Percentiles rank a stretch among this genome's conserved stretches.
Conservation (phyloP, 1,140 invertebrate genomes). For the Leucophenga varia region DNA sequence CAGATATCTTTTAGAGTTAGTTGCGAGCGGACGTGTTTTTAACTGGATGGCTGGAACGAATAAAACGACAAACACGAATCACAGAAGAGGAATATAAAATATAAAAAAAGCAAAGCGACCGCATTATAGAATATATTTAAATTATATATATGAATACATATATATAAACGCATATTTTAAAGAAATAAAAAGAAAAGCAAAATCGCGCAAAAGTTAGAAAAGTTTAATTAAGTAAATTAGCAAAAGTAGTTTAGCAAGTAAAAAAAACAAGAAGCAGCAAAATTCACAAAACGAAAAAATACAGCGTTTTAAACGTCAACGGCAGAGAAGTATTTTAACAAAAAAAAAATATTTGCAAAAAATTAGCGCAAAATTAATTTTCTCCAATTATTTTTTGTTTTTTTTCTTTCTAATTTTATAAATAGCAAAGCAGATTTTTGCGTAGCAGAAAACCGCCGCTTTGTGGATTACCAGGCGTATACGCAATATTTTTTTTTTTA, state of each 20-base stretch:
- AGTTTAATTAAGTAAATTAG: constrained; percentile 28
- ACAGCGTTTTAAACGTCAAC: constrained; percentile 2
- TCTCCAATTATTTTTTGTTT: too few species aligned
- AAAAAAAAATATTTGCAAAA: constrained; percentile 22
- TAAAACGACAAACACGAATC: constrained; percentile 24
- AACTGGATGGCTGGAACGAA: constrained; percentile 56
- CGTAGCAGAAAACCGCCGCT: constrained; percentile 31
- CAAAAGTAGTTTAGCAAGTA: constrained; percentile 36
- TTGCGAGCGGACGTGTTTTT: constrained; percentile 51
- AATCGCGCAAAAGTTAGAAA: too few species aligned
- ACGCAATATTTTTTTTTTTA: too few species aligned
- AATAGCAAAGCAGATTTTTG: constrained; percentile 17
- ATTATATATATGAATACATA: constrained; percentile 25
- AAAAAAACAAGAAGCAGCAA: constrained; percentile 43
- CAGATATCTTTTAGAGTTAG: constrained; percentile 55
- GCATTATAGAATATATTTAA: constrained; percentile 16
- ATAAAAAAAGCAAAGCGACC: constrained; percentile 37
- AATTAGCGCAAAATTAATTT: too few species aligned
- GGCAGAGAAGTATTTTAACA: constrained; percentile 14
- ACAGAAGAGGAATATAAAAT: too few species aligned
- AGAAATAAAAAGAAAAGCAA: constrained; percentile 27
- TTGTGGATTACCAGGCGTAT: constrained; percentile 55
- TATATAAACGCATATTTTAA: constrained; percentile 40
- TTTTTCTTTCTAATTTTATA: constrained; percentile 9
- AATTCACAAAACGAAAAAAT: constrained; percentile 17